phyloP scores from a whole-genome alignment of 2,888 invertebrate genomes.

The Himalopsyche tibetana region DNA sequence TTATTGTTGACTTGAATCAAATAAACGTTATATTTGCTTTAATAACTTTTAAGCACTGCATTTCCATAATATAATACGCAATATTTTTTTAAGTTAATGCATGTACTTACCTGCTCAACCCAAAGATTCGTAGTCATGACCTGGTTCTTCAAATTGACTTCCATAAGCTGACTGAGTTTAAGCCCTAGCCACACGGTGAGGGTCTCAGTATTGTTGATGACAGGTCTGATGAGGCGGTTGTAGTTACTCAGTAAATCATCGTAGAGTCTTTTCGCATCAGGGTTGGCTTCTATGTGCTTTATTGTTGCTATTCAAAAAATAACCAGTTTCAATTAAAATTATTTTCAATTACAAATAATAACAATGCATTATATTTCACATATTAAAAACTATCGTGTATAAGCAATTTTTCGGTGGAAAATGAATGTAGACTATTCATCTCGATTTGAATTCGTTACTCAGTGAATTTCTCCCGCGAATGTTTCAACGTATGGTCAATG shows the following conservation, averaged over 20 bases:
- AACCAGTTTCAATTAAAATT: neutral
- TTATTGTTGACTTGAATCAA: too few relatives aligned
- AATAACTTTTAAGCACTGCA: too few relatives aligned
- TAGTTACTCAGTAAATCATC: slow-evolving; percentile 97
- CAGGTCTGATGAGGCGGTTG: slow-evolving; percentile 95
- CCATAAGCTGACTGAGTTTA: slow-evolving; percentile 92
- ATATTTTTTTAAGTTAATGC: too few relatives aligned
- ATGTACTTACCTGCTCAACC: slow-evolving; percentile 88
- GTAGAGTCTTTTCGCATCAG: slow-evolving; percentile 95
- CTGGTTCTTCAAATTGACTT: slow-evolving; percentile 94
- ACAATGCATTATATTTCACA: neutral
- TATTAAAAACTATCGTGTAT: too few relatives aligned
- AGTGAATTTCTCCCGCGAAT: too few relatives aligned
- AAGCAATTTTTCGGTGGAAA: neutral
- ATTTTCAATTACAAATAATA: neutral
- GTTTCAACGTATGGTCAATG: too few relatives aligned
- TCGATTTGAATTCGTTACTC: too few relatives aligned
- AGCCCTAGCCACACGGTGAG: slow-evolving; percentile 94
- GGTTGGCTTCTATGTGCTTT: slow-evolving; percentile 84
- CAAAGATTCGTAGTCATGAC: slow-evolving; percentile 96
- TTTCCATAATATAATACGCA: too few relatives aligned
- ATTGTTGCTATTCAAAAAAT: slow-evolving; percentile 44
- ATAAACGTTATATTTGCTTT: too few relatives aligned
- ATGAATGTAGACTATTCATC: neutral
- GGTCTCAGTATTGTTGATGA: slow-evolving; percentile 94